Evolutionary conservation across 2,113 vertebrate species (phyloP), one percentile per base, ranked within the genome.

Genomic region (Rhinopithecus roxellana): DNA sequence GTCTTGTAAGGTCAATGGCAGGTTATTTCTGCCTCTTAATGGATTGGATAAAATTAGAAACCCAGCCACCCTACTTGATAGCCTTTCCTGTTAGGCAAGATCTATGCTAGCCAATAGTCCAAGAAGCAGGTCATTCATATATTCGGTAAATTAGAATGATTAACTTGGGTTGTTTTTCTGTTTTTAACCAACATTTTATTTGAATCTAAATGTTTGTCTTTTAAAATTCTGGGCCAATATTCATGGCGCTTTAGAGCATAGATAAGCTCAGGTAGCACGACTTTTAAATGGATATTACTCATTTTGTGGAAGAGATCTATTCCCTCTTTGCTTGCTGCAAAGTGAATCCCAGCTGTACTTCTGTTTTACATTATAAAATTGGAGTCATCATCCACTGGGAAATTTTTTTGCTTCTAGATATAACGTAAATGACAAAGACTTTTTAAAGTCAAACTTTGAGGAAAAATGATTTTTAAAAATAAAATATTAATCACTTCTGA

Each of bases 361-460:
- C 64, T 93, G 27, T 95, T 92, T 95, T 86, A 86, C 48, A 40
- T 86, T 89, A 81, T 87, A 55, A 93, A 92, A 96, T 82, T 97
- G 83, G 80, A 96, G 89, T 70, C 43, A 45, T 83, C 7, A 35
- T 90, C 83, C 83, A 80, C 25, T 82, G 92, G 80, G 75, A 89
- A 38, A 3, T 75, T 92, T 90, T 86, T 90, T 82, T 32, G 32
- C 67, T 89, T 90, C n/a, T 79, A 89, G 91, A 78, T 84, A 72
- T 50, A 50, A 77, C 12, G 3, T 93, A 61, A 85, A 83, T 92
- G 83, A 72, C 75, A 97, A 94, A 93, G 83, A 92, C 48, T 6
- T 96, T 95, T 97, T 82, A 93, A 98, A 91, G 57, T 97, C 83
- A 87, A 92, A 52, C 70, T 94, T 89, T 30, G 43, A 93, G 38